Conservation (phyloP, 2,113 vertebrate species). For the Mustelus asterias region DNA sequence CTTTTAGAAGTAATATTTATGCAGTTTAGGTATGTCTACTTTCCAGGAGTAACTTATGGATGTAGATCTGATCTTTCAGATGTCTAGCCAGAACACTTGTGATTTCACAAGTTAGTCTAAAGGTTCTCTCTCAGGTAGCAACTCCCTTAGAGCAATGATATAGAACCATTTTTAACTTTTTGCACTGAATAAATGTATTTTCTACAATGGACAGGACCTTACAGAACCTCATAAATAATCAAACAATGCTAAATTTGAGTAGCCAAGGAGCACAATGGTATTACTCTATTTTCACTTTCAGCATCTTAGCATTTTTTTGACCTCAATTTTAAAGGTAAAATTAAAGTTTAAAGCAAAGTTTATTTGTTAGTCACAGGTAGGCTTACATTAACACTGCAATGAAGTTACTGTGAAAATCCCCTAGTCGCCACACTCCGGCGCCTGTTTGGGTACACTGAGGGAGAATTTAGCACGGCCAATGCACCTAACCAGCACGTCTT, state of each 20-base stretch:
- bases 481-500: too few relatives aligned
- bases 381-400: too few relatives aligned
- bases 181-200: background rate
- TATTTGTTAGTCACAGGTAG: too few relatives aligned
- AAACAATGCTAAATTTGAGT: background rate
- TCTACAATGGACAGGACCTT: background rate
- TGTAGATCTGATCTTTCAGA: slow-evolving; percentile 9
- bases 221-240: background rate
- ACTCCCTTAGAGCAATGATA: background rate
- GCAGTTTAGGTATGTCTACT: background rate
- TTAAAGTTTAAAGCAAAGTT: too few relatives aligned
- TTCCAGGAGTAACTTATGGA: background rate
- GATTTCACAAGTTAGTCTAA: background rate
- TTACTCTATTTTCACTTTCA: background rate
- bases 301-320: background rate
- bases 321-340: background rate
- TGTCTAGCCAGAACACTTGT: background rate
- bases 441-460: too few relatives aligned
- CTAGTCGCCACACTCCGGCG: too few relatives aligned
- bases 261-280: background rate
- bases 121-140: background rate
- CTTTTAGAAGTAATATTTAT: background rate
- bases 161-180: background rate
- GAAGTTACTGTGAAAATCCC: too few relatives aligned
- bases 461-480: too few relatives aligned